Evolutionary conservation across 2,113 vertebrate genomes (phyloP).

Genomic region (Sorex araneus): DNA sequence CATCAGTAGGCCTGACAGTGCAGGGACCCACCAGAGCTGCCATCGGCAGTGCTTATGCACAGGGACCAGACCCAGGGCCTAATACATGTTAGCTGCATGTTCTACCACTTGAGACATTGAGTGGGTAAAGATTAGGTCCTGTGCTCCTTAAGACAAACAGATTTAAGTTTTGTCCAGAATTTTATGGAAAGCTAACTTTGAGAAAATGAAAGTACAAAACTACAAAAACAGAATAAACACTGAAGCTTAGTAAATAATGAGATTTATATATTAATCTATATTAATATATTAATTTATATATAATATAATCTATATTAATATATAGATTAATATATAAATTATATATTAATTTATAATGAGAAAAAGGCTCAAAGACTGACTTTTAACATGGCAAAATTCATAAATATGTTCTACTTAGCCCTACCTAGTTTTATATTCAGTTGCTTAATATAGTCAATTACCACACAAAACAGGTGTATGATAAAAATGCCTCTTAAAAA

Average conservation of each 20-base stretch:
- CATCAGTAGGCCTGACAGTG: too few species aligned
- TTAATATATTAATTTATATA: too few species aligned
- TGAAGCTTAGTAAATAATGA: too few species aligned
- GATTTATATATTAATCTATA: too few species aligned
- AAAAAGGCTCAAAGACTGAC: not conserved
- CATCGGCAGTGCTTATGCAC: too few species aligned
- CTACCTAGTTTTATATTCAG: not conserved
- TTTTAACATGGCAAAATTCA: not conserved
- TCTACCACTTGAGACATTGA: not conserved
- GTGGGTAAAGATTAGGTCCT: not conserved
- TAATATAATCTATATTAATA: too few species aligned
- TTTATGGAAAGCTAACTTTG: not conserved
- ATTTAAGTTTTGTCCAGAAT: conserved; percentile 2
- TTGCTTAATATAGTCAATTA: not conserved
- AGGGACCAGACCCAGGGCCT: too few species aligned
- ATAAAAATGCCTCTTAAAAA: conserved; percentile 38
- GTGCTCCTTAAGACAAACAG: not conserved
- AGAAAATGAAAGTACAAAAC: conserved; percentile 31
- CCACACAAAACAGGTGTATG: not conserved
- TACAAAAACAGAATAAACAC: not conserved
- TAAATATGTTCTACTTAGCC: conserved; percentile 11
- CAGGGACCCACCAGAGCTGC: too few species aligned
- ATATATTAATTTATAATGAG: conserved; percentile 3
- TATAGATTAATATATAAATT: too few species aligned
- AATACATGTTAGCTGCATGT: too few species aligned